phyloP scores from a whole-genome alignment of 2,888 invertebrate species.

The Caenorhabditis sp. region DNA sequence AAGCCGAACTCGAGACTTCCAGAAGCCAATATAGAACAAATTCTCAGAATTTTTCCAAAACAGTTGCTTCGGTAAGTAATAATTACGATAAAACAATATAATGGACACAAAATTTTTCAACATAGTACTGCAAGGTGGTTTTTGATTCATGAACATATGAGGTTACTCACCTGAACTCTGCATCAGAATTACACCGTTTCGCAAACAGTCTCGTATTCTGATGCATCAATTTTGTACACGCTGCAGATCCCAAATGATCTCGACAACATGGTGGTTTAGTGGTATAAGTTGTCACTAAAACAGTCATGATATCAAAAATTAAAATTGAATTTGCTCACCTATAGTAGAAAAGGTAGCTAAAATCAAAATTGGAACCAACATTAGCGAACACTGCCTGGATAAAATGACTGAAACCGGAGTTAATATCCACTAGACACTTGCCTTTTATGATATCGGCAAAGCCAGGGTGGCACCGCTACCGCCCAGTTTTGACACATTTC shows the following conservation, averaged over 20 bases:
- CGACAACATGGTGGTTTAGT: conserved; percentile 77
- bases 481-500: conserved; percentile 65
- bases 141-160: no score
- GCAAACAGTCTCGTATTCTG: conserved; percentile 71
- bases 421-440: conserved; percentile 9
- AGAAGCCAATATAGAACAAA: no score
- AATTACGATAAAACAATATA: no score
- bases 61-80: no score
- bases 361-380: conserved; percentile 35
- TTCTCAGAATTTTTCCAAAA: no score
- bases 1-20: no score
- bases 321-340: conserved; percentile 16
- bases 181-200: conserved; percentile 75
- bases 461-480: conserved; percentile 28
- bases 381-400: conserved; percentile 9
- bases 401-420: conserved; percentile 49
- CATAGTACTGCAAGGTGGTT: no score
- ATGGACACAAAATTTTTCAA: no score
- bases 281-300: conserved; percentile 57
- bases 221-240: conserved; percentile 71
- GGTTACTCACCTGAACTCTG: conserved; percentile 71
- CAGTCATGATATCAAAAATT: no score
- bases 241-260: conserved; percentile 73
- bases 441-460: conserved; percentile 52
- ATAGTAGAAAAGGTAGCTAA: conserved; percentile 5